phyloP scores from a whole-genome alignment of 2,888 invertebrate genomes.

The Phyllotreta cruciferae region DNA sequence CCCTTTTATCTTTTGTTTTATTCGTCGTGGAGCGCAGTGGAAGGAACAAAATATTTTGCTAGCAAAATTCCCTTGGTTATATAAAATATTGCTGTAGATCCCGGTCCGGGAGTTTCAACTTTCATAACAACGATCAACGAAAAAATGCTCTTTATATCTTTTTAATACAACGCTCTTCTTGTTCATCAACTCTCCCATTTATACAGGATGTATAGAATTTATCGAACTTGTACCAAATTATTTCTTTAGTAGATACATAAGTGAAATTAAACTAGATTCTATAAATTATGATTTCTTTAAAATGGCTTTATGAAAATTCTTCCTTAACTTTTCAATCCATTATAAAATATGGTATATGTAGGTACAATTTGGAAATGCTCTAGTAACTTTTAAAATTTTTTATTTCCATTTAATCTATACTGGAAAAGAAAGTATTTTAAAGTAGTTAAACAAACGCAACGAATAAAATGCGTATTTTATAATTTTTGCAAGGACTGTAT shows the following conservation, averaged over 20 bases:
- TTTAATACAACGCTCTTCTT: conserved; percentile 34
- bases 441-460: too few relatives aligned
- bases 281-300: too few relatives aligned
- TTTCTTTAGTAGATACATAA: background rate
- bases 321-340: too few relatives aligned
- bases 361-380: too few relatives aligned
- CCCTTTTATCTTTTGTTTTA: conserved; percentile 55
- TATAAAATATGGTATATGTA: too few relatives aligned
- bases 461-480: background rate
- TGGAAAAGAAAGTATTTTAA: too few relatives aligned
- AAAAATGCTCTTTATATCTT: conserved; percentile 39
- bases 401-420: too few relatives aligned
- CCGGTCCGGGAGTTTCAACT: conserved; percentile 48
- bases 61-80: conserved; percentile 56
- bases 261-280: background rate
- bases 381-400: too few relatives aligned
- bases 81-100: conserved; percentile 54
- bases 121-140: conserved; percentile 48
- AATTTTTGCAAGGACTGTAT: conserved; percentile 18
- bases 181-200: conserved; percentile 21
- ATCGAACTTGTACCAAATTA: background rate
- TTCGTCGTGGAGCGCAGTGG: conserved; percentile 36
- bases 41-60: conserved; percentile 52
- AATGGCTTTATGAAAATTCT: too few relatives aligned
- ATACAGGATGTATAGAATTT: conserved; percentile 24